These are phyloP conservation scores for Enteromius viviparus DNA, from an alignment of 2,797 vertebrate genomes.

Conservation along the genomic window DNA sequence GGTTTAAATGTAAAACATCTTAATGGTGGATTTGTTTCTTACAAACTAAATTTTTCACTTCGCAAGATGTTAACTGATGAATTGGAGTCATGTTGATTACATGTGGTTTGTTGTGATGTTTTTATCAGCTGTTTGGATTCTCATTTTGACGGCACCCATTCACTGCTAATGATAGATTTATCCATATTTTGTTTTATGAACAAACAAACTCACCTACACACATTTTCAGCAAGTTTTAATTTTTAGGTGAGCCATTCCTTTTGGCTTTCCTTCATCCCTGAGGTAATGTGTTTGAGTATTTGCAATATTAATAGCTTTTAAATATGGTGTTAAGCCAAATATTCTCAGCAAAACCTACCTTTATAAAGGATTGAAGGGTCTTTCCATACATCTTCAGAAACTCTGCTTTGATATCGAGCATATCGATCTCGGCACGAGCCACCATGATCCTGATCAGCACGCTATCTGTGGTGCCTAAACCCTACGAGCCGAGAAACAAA, in stretches of 20 bases:
- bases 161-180: background rate
- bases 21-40: background rate
- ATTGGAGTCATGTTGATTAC: background rate
- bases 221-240: background rate
- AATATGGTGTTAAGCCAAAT: background rate
- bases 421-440: conserved; percentile 89
- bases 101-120: background rate
- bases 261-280: background rate
- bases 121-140: background rate
- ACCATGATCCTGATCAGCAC: conserved; percentile 95
- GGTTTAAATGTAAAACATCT: background rate
- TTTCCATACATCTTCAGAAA: conserved; percentile 92
- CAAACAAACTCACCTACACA: background rate
- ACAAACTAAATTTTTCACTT: background rate
- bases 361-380: conserved; percentile 94
- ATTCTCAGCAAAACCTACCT: conserved; percentile 76
- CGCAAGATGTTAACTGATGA: background rate
- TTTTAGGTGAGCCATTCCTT: background rate
- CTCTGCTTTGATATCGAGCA: conserved; percentile 89
- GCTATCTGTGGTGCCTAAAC: conserved; percentile 90
- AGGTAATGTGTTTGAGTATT: background rate
- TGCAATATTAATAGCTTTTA: background rate
- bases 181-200: background rate
- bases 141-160: background rate
- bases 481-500: conserved; percentile 71